Conservation (phyloP, 2,797 vertebrate species). For the Adelosebastes latens region DNA sequence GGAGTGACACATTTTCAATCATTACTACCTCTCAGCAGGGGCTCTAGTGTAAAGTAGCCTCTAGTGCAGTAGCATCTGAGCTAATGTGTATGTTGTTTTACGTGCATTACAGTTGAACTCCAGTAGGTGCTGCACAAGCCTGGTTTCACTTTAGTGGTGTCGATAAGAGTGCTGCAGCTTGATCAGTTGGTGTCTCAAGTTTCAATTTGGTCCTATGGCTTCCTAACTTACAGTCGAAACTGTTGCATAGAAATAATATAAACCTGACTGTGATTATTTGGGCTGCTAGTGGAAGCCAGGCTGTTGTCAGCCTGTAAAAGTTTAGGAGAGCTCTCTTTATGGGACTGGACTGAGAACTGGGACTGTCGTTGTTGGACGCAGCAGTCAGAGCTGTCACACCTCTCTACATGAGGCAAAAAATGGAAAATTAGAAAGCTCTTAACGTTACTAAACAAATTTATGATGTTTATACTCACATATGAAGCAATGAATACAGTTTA, state of each 20-base stretch:
- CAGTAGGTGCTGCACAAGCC: background rate
- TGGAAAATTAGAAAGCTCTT: conserved; percentile 34
- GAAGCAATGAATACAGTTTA: conserved; percentile 5
- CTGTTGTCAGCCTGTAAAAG: conserved; percentile 82
- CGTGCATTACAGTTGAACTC: conserved; percentile 11
- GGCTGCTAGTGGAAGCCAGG: conserved; percentile 44
- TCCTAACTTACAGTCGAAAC: background rate
- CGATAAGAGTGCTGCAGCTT: background rate
- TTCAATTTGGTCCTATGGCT: background rate
- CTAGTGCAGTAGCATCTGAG: conserved; percentile 23
- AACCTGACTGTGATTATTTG: conserved; percentile 30
- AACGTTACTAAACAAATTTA: conserved; percentile 19
- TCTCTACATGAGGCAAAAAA: conserved; percentile 32
- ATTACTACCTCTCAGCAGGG: conserved; percentile 48
- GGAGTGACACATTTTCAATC: conserved; percentile 61
- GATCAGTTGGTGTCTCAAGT: background rate
- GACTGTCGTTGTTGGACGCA: conserved; percentile 50
- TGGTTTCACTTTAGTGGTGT: conserved; percentile 13
- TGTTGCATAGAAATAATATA: conserved; percentile 23
- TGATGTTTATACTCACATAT: conserved; percentile 38
- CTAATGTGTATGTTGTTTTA: conserved; percentile 5
- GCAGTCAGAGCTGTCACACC: conserved; percentile 47
- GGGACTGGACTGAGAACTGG: conserved; percentile 45
- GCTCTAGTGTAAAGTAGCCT: conserved; percentile 48
- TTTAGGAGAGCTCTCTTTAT: conserved; percentile 80